Conservation (phyloP, 2,797 vertebrate species). For the Cyclopterus lumpus region DNA sequence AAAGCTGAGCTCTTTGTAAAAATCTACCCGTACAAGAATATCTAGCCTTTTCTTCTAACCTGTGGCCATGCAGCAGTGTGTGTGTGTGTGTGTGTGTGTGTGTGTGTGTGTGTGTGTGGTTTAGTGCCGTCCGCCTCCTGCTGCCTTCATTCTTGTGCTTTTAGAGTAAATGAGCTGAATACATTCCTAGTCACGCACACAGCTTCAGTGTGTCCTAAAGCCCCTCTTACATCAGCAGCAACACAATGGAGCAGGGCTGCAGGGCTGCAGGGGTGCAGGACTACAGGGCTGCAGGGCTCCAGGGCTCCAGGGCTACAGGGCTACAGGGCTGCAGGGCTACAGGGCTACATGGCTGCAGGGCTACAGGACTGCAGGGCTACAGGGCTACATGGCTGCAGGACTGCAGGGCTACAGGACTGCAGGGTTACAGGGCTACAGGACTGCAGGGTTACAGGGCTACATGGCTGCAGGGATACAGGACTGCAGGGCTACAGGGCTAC, state of each 20-base stretch:
- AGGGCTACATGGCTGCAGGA: not conserved
- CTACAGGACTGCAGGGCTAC: not conserved
- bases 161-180: constrained; percentile 72
- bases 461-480: not conserved
- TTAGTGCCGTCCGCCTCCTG: constrained; percentile 62
- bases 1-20: not conserved
- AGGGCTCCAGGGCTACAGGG: not conserved
- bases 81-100: constrained; percentile 7
- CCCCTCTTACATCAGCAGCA: constrained; percentile 50
- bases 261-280: not conserved
- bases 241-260: constrained; percentile 47
- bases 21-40: not conserved
- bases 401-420: not conserved
- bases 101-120: constrained; percentile 30
- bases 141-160: constrained; percentile 67
- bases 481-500: not conserved
- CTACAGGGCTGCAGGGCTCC: not conserved
- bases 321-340: not conserved
- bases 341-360: not conserved
- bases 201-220: constrained; percentile 48
- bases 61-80: not conserved
- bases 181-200: constrained; percentile 77
- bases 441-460: not conserved
- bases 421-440: not conserved
- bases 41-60: no score